These are phyloP conservation scores for Bambusicola thoracicus DNA, from an alignment of 2,113 vertebrate species.

Conservation along the genomic window DNA sequence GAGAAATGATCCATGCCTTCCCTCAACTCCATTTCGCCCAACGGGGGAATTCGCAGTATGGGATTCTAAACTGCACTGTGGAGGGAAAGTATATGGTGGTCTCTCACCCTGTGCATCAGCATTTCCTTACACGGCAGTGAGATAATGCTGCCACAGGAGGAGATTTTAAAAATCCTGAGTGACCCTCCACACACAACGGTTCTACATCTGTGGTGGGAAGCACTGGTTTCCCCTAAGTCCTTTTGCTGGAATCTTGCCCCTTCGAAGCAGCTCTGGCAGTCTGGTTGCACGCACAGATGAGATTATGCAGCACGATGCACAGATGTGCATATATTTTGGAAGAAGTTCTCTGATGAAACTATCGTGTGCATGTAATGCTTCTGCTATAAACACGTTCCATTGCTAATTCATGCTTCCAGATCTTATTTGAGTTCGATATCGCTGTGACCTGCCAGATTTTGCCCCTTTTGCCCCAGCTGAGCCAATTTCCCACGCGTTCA, in stretches of 20 bases:
- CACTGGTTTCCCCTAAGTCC: not conserved
- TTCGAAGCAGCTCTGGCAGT: not conserved
- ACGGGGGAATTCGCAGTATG: not conserved
- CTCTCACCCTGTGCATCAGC: rapidly evolving
- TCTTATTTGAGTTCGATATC: not conserved
- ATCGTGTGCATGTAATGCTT: not conserved
- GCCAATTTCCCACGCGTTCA: rapidly evolving
- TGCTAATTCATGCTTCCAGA: not conserved
- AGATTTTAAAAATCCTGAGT: not conserved
- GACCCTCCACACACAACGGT: rapidly evolving
- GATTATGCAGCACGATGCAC: rapidly evolving
- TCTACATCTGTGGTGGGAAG: not conserved
- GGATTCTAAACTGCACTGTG: not conserved
- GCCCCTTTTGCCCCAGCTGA: not conserved
- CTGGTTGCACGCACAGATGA: not conserved
- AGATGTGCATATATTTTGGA: not conserved
- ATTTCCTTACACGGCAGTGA: rapidly evolving
- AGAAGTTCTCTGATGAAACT: not conserved
- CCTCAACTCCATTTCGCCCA: not conserved
- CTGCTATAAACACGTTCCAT: not conserved
- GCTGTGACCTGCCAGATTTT: not conserved
- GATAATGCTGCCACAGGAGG: not conserved
- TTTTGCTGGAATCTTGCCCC: not conserved
- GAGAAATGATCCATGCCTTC: not conserved
- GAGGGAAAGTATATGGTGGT: not conserved